Base-by-base conservation (phyloP, 2,113 vertebrate genomes). In the Eurypyga helias region DNA sequence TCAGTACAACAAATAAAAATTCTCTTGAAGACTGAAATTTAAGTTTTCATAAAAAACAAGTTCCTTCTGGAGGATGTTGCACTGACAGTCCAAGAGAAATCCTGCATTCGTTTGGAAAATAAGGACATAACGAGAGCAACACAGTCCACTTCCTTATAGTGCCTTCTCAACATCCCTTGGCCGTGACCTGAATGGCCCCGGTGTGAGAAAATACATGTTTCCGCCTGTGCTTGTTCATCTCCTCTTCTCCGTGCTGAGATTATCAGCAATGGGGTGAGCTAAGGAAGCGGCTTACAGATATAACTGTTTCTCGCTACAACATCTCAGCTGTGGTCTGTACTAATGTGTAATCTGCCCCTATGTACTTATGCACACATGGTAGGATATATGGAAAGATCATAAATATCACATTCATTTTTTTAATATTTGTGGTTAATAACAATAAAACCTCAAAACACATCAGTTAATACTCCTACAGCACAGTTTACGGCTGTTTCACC, bases 141-240 rank as follows among this genome's bases (percentile, higher is more conserved):
- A 52, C 0, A 2, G 51, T 38, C 61, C 21, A 12, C n/a, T 87
- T 94, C 78, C 82, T 61, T 66, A 60, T 3, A 70, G 51, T 2
- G 5, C 66, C 79, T 83, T 85, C 89, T 88, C 0, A 0, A 71
- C 81, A 79, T 71, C 54, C 69, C 78, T 91, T 66, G 80, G 90
- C 82, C 61, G 12, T 73, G 87, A 93, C 83, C 80, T 51, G 75
- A 48, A 45, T 20, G 86, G 67, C 86, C 70, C 88, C 58, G 31
- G 49, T 57, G 61, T 80, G 76, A 89, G 58, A 92, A 85, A 94
- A 89, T 20, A 67, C 43, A 66, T 24, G 49, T 83, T 93, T 93
- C 79, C 1, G 0, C 60, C 38, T 43, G 52, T 43, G 28, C 73
- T 81, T 51, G 38, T 14, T 71, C 80, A 54, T 62, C 58, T 65